Evolutionary conservation across 1,140 invertebrate species (phyloP).

Genomic region (Cydia pomonella): DNA sequence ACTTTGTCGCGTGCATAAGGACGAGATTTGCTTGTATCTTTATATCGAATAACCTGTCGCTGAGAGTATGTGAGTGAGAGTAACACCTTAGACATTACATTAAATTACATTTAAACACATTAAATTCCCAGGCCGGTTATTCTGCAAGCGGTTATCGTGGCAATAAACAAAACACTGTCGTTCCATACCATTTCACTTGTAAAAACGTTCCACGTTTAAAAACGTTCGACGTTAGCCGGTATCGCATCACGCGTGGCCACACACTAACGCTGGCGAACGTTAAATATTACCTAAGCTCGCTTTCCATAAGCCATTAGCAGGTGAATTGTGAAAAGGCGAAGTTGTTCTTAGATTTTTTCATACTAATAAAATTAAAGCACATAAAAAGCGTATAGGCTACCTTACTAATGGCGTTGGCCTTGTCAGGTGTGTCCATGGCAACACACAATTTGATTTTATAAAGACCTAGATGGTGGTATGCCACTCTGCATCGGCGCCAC

Average conservation of each 20-base stretch:
- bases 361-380: background rate
- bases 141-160: background rate
- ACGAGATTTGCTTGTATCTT: too few relatives aligned
- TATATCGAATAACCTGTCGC: too few relatives aligned
- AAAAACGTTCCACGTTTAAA: slow-evolving; percentile 14
- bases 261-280: slow-evolving; percentile 36
- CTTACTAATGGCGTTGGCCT: too few relatives aligned
- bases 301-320: slow-evolving; percentile 53
- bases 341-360: slow-evolving; percentile 19
- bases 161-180: slow-evolving; percentile 30
- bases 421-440: too few relatives aligned
- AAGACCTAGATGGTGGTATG: too few relatives aligned
- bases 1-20: too few relatives aligned
- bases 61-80: too few relatives aligned
- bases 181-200: slow-evolving; percentile 22
- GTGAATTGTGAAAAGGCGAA: slow-evolving; percentile 49
- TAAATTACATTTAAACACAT: background rate
- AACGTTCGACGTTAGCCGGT: slow-evolving; percentile 34
- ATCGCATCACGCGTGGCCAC: slow-evolving; percentile 46
- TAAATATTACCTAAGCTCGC: slow-evolving; percentile 9
- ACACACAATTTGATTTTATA: too few relatives aligned
- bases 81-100: background rate
- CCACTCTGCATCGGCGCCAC: too few relatives aligned
- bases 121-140: slow-evolving; percentile 3
- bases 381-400: background rate